Percentiles rank a stretch among this genome's conserved stretches.
These are phyloP conservation scores for Lonchura striata DNA, from an alignment of 2,113 vertebrate genomes.

Conservation along the genomic window DNA sequence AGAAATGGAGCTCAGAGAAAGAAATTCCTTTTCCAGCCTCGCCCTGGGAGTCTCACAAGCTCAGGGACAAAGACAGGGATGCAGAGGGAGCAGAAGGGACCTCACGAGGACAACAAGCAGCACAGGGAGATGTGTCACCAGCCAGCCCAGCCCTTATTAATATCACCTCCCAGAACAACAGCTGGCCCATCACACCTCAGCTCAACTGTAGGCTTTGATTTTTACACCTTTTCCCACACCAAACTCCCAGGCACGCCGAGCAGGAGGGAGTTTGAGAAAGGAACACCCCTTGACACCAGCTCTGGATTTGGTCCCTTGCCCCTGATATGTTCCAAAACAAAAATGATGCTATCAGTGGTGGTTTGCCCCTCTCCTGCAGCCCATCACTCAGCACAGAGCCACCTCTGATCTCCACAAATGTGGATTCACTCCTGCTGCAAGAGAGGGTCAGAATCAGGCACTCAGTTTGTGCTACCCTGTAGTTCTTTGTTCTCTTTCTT, in stretches of 20 bases:
- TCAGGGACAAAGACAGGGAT: not conserved
- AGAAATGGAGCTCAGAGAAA: not conserved
- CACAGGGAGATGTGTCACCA: not conserved
- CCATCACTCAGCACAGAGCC: not conserved
- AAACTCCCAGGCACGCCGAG: not conserved
- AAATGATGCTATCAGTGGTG: not conserved
- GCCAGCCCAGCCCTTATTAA: not conserved
- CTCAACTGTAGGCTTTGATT: not conserved
- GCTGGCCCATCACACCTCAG: not conserved
- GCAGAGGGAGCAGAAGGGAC: not conserved
- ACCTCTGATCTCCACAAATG: not conserved
- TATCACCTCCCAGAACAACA: not conserved
- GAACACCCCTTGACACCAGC: not conserved
- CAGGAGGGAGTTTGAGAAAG: not conserved
- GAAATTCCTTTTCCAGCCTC: not conserved
- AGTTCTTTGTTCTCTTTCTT: not conserved
- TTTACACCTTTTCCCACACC: not conserved
- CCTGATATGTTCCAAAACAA: not conserved
- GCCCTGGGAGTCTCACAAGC: fast-evolving
- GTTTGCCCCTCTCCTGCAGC: not conserved
- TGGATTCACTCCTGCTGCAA: not conserved
- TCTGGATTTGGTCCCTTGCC: not conserved
- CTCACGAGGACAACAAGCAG: fast-evolving
- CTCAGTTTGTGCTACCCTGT: fast-evolving
- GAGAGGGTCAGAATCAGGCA: not conserved